phyloP scores from a whole-genome alignment of 2,888 invertebrate genomes.

The Amphipoea lucens region DNA sequence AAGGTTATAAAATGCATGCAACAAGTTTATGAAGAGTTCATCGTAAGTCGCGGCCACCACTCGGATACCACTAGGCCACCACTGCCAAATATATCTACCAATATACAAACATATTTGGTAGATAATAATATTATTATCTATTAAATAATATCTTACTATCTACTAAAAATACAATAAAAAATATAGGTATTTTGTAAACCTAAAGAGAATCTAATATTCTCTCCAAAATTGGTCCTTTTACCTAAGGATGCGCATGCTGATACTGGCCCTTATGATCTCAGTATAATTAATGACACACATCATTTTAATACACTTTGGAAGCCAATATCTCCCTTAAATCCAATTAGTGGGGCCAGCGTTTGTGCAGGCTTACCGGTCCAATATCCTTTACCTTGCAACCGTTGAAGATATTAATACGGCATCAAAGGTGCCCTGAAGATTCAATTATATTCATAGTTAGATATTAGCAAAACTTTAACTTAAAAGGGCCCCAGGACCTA shows the following conservation, averaged over 20 bases:
- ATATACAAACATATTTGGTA: too few species aligned
- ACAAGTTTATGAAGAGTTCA: neutral
- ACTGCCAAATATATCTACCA: too few species aligned
- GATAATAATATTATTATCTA: too few species aligned
- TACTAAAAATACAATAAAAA: neutral
- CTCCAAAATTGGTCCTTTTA: neutral
- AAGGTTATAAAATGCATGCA: neutral
- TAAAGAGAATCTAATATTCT: neutral
- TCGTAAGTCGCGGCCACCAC: too few species aligned
- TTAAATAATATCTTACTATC: neutral
- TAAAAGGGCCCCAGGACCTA: too few species aligned
- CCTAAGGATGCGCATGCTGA: too few species aligned
- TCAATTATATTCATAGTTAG: slow-evolving; percentile 4
- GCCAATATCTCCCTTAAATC: neutral
- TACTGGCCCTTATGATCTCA: neutral
- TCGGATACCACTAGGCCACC: too few species aligned
- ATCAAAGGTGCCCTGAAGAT: slow-evolving; percentile 13
- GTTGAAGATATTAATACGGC: slow-evolving; percentile 21
- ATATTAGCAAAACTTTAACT: neutral
- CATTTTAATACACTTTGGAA: neutral
- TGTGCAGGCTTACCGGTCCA: neutral
- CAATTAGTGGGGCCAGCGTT: slow-evolving; percentile 26
- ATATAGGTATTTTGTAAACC: neutral
- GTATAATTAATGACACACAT: neutral
- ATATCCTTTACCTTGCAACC: slow-evolving; percentile 2